phyloP scores from a whole-genome alignment of 2,888 invertebrate genomes.

The Mythimna impura region DNA sequence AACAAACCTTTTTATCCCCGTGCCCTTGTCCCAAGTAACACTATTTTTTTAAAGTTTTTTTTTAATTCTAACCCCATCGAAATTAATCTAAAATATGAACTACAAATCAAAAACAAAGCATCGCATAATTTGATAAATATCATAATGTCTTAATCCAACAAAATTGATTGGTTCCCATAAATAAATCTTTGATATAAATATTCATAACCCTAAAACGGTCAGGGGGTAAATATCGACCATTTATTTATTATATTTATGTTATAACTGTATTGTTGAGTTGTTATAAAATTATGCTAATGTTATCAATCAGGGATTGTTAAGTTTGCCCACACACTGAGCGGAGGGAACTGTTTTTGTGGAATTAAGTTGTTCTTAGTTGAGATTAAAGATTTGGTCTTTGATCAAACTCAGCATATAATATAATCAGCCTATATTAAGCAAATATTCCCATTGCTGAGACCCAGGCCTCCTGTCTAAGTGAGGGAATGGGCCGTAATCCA shows the following conservation, averaged over 20 bases:
- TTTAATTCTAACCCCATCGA: too few species aligned
- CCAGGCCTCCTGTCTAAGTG: too few species aligned
- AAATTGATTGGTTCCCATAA: conserved; percentile 53
- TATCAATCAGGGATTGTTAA: conserved; percentile 66
- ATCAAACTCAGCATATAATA: too few species aligned
- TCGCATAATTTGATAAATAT: conserved; percentile 27
- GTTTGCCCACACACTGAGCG: conserved; percentile 71
- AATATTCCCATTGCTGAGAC: too few species aligned
- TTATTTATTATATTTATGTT: conserved; percentile 56
- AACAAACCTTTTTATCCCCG: too few species aligned
- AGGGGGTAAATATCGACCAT: conserved; percentile 59
- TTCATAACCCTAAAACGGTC: conserved; percentile 61
- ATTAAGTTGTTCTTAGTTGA: conserved; percentile 41
- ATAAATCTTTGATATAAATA: conserved; percentile 63
- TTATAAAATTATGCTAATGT: conserved; percentile 70
- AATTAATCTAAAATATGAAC: background rate
- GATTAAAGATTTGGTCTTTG: background rate
- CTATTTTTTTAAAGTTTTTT: too few species aligned
- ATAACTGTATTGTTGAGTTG: conserved; percentile 57
- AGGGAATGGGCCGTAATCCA: too few species aligned
- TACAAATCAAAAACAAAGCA: conserved; percentile 4
- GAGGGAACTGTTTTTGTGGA: conserved; percentile 27
- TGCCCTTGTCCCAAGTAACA: too few species aligned
- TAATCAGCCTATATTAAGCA: too few species aligned
- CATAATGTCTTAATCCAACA: conserved; percentile 48